Conservation (phyloP, 2,113 vertebrate genomes). For the Mandrillus leucophaeus region DNA sequence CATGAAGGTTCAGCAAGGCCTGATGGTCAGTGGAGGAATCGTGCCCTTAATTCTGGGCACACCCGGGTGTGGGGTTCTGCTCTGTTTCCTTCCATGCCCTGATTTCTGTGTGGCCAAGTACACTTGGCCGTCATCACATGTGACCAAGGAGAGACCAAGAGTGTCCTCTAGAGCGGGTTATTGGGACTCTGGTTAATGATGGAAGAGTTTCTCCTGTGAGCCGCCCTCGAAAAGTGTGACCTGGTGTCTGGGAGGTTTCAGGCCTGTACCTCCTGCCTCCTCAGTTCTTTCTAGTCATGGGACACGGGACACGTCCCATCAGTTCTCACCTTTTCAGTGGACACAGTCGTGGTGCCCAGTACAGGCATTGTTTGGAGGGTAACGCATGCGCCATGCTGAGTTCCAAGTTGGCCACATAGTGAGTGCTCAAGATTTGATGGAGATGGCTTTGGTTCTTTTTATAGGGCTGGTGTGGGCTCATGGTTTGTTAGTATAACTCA, state of each 20-base stretch:
- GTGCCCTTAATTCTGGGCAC: not conserved
- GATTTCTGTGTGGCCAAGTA: conserved; percentile 43
- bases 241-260: not conserved
- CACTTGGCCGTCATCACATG: not conserved
- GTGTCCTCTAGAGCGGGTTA: conserved; percentile 26
- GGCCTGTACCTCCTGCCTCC: not conserved
- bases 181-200: not conserved
- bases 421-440: not conserved
- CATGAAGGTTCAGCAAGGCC: not conserved
- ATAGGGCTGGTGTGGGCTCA: not conserved
- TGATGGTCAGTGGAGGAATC: not conserved
- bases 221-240: not conserved
- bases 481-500: not conserved
- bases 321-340: not conserved
- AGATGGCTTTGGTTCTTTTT: not conserved
- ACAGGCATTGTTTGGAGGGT: not conserved
- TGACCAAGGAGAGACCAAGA: not conserved
- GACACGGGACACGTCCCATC: not conserved
- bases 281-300: not conserved
- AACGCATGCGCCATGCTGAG: not conserved
- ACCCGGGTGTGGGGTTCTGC: conserved; percentile 31
- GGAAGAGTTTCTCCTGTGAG: not conserved
- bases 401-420: not conserved
- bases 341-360: not conserved
- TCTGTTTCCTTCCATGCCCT: conserved; percentile 63